Base-by-base conservation (phyloP, 2,888 invertebrate genomes). In the Lysandra bellargus region DNA sequence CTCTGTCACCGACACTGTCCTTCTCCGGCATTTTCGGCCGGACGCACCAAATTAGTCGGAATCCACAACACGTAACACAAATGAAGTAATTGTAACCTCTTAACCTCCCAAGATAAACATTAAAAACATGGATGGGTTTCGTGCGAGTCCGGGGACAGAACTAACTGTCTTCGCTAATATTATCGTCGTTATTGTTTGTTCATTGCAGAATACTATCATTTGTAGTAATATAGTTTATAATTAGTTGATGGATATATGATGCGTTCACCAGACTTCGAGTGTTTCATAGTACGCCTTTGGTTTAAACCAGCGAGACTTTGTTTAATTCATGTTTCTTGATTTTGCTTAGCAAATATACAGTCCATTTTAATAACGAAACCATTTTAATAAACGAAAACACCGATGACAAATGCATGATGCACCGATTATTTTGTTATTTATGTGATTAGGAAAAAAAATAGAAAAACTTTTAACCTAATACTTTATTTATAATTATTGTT, bases 161-260 rank as follows among this genome's bases (percentile, higher is more conserved):
- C 69, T 69, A 69, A 69, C 17, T 17, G 17, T 33, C 69, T 69
- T 64, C 23, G 69, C 14, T 37, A 33, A 69, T 69, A 69, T 69
- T 69, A 69, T 69, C 69, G 37, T 69, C 30, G 17, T 69, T 14
- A 33, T 69, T 69, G 69, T 69, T 69, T 69, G 69, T 69, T 69
- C 69, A 33, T 69, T 37, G 69, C 37, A 1, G 14, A 69, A 69
- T 69, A 69, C 69, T 69, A 69, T 69, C 69, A 69, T 33, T 69
- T 69, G 33, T 33, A 69, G 69, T 69, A 69, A 14, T 64, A 12
- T 30, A 12, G n/a, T 4, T 4, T 40, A 4, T n/a, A n/a, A n/a
- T 5, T 5, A 30, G 61, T 61, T 23, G 30, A 64, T 30, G 64
- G 14, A 64, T 7, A 30, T 7, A 30, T 12, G 4, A 61, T 69